A percentile compares a stretch with the other conserved stretches of the same genome.
phyloP scores from a whole-genome alignment of 64 coral and sea anemone genomes.

The Pocillopora verrucosa region DNA sequence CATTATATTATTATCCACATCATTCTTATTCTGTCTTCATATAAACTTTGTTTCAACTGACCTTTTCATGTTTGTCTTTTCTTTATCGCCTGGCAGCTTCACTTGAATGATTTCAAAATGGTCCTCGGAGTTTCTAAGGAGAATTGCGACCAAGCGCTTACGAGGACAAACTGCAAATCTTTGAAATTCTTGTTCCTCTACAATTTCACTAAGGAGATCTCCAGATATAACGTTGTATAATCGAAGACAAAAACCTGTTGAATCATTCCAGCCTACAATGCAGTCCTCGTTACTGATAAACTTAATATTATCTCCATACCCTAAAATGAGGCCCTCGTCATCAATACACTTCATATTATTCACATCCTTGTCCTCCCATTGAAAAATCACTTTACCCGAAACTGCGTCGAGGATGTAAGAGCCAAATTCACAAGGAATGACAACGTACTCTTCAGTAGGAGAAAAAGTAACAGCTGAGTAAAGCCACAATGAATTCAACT shows the following conservation, averaged over 20 bases:
- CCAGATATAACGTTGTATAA: constrained; percentile 1
- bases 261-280: background rate
- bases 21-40: too few species aligned
- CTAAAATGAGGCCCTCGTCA: too few species aligned
- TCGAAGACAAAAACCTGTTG: background rate
- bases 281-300: constrained; percentile 5
- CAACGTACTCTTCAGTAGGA: background rate
- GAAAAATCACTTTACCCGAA: background rate
- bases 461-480: too few species aligned
- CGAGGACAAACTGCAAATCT: background rate
- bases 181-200: too few species aligned
- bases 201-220: background rate
- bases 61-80: too few species aligned
- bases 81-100: too few species aligned
- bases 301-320: background rate
- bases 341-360: too few species aligned
- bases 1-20: too few species aligned
- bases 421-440: background rate
- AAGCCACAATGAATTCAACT: too few species aligned
- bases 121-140: too few species aligned
- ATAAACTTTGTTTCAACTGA: too few species aligned
- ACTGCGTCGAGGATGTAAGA: background rate
- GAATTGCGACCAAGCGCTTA: background rate
- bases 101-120: too few species aligned
- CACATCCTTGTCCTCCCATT: background rate